Percentiles rank a stretch among this genome's conserved stretches.
Evolutionary conservation across 2,888 invertebrate genomes (phyloP).

Genomic region (Nephrocerus scutellatus): DNA sequence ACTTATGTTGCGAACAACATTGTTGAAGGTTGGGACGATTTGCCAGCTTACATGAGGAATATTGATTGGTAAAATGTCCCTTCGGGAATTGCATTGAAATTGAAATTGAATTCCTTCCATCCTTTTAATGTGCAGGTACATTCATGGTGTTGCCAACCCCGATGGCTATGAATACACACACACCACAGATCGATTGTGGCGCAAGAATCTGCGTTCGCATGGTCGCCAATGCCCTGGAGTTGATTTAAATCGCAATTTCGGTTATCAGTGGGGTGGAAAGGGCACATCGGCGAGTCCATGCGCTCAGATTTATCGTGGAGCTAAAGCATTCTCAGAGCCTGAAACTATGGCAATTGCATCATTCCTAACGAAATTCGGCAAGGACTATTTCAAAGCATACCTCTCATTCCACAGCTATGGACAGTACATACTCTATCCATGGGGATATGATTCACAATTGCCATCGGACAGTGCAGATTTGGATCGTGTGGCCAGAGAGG

Average conservation of each 20-base stretch:
- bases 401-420: conserved; percentile 80
- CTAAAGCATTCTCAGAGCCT: conserved; percentile 76
- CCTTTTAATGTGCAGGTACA: conserved; percentile 50
- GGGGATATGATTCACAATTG: conserved; percentile 73
- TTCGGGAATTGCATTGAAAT: too few species aligned
- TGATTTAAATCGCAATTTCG: conserved; percentile 82
- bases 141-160: conserved; percentile 70
- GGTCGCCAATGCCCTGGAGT: conserved; percentile 62
- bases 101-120: conserved; percentile 7
- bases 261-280: conserved; percentile 79
- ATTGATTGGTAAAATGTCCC: conserved; percentile 80
- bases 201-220: conserved; percentile 61
- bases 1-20: conserved; percentile 68
- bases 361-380: conserved; percentile 48
- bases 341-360: conserved; percentile 67
- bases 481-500: conserved; percentile 60
- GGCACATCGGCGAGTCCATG: conserved; percentile 81
- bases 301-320: conserved; percentile 72
- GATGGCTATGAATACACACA: conserved; percentile 87
- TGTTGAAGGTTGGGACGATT: conserved; percentile 59
- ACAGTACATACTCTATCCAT: conserved; percentile 77
- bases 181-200: conserved; percentile 73
- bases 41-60: conserved; percentile 62
- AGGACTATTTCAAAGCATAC: conserved; percentile 59
- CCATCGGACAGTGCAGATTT: conserved; percentile 65